Conservation (phyloP, 2,113 vertebrate species). For the Budorcas taxicolor region DNA sequence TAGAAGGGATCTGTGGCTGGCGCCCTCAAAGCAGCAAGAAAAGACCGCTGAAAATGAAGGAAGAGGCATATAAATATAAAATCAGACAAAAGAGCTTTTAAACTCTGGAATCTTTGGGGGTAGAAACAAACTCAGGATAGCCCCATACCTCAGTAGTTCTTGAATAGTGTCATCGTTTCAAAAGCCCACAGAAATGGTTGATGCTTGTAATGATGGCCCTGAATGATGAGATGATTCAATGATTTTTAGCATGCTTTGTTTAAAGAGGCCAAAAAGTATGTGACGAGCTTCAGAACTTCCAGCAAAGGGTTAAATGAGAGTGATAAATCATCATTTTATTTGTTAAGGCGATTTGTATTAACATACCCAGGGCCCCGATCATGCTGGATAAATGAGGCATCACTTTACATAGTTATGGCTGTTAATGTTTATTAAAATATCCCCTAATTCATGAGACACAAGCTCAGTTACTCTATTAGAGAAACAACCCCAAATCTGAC, state of each 20-base stretch:
- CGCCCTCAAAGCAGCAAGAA: background rate
- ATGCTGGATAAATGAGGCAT: background rate
- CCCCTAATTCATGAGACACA: background rate
- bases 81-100: background rate
- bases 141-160: background rate
- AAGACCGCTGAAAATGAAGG: background rate
- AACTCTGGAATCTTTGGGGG: background rate
- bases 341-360: background rate
- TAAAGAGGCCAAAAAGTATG: background rate
- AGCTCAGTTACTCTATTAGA: background rate
- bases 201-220: background rate
- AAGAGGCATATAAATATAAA: background rate
- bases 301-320: background rate
- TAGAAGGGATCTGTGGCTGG: background rate
- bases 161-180: background rate
- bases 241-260: background rate
- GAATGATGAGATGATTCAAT: background rate
- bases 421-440: background rate
- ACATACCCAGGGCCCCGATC: background rate
- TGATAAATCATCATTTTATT: background rate
- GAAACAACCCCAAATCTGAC: background rate
- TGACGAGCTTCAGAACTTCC: conserved; percentile 1
- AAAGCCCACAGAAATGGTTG: background rate
- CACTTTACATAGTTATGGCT: background rate
- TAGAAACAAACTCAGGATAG: background rate